Percentiles rank a stretch among this genome's conserved stretches.
Evolutionary conservation across 1,140 invertebrate species (phyloP).

Genomic region (Drosophila jambulina): DNA sequence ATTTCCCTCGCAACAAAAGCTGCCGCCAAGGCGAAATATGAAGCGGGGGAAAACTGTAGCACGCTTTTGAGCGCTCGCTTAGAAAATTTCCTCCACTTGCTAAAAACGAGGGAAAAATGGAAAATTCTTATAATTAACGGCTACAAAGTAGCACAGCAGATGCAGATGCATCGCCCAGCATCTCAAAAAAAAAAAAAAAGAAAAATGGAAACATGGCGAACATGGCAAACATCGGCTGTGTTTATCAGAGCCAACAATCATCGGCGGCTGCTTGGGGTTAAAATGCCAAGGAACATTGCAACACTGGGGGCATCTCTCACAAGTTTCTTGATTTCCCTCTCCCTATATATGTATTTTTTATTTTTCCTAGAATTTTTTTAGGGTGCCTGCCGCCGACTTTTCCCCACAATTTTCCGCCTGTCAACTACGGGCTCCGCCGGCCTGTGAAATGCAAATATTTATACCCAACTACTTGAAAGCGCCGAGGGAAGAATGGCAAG

Average conservation of each 20-base stretch:
- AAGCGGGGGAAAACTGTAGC: slow-evolving; percentile 69
- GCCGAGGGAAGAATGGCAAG: slow-evolving; percentile 28
- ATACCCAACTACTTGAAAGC: slow-evolving; percentile 63
- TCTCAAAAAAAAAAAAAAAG: slow-evolving; percentile 9
- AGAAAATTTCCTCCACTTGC: slow-evolving; percentile 56
- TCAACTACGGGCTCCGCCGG: slow-evolving; percentile 14
- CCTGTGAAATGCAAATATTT: slow-evolving; percentile 72
- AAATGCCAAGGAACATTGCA: slow-evolving; percentile 54
- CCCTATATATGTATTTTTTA: slow-evolving; percentile 14
- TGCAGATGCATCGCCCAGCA: slow-evolving; percentile 40
- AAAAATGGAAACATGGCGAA: neutral
- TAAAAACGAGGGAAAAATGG: slow-evolving; percentile 53
- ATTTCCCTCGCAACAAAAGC: slow-evolving; percentile 42
- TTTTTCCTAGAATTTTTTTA: slow-evolving; percentile 29
- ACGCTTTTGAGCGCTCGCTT: slow-evolving; percentile 71
- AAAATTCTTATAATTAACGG: slow-evolving; percentile 79
- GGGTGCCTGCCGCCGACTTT: slow-evolving; percentile 31
- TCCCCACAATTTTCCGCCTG: slow-evolving; percentile 15
- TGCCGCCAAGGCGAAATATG: slow-evolving; percentile 53
- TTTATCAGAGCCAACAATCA: slow-evolving; percentile 72
- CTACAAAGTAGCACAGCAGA: slow-evolving; percentile 70
- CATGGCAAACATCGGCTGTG: slow-evolving; percentile 43
- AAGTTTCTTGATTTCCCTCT: slow-evolving; percentile 34
- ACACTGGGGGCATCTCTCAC: slow-evolving; percentile 5
- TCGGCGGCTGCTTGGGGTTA: slow-evolving; percentile 9